Evolutionary conservation across 2,113 vertebrate genomes (phyloP).

Genomic region (Plectropomus leopardus): DNA sequence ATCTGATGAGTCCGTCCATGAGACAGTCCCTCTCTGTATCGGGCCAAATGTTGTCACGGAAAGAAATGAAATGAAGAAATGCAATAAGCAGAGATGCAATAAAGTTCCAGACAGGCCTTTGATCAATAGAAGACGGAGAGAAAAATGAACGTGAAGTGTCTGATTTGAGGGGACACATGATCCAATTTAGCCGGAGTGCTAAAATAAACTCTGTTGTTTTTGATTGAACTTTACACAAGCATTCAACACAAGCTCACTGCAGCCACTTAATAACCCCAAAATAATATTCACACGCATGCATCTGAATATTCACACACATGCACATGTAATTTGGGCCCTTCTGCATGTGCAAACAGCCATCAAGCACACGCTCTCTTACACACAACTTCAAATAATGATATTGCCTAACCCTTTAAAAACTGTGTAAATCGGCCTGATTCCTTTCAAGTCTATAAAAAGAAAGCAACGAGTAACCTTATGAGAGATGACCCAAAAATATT

Average conservation of each 20-base stretch:
- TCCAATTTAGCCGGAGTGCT: slow-evolving; percentile 19
- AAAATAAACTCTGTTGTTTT: neutral
- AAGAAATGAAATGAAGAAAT: slow-evolving; percentile 65
- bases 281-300: slow-evolving; percentile 43
- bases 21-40: slow-evolving; percentile 44
- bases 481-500: no score
- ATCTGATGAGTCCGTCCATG: slow-evolving; percentile 72
- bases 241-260: slow-evolving; percentile 12
- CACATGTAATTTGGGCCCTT: slow-evolving; percentile 33
- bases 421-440: no score
- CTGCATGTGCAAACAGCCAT: slow-evolving; percentile 23
- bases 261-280: slow-evolving; percentile 30
- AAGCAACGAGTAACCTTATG: no score
- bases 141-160: slow-evolving; percentile 48
- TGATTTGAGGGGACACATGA: slow-evolving; percentile 48
- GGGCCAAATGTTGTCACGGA: slow-evolving; percentile 63
- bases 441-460: no score
- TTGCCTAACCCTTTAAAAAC: no score
- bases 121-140: slow-evolving; percentile 56
- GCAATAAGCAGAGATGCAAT: slow-evolving; percentile 71
- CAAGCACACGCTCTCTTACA: slow-evolving; percentile 11
- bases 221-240: slow-evolving; percentile 27
- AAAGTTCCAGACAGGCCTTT: slow-evolving; percentile 51
- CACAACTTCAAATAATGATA: neutral
- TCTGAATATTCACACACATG: slow-evolving; percentile 51